Conservation (phyloP, 2,888 invertebrate genomes). For the Drosophila birchii region DNA sequence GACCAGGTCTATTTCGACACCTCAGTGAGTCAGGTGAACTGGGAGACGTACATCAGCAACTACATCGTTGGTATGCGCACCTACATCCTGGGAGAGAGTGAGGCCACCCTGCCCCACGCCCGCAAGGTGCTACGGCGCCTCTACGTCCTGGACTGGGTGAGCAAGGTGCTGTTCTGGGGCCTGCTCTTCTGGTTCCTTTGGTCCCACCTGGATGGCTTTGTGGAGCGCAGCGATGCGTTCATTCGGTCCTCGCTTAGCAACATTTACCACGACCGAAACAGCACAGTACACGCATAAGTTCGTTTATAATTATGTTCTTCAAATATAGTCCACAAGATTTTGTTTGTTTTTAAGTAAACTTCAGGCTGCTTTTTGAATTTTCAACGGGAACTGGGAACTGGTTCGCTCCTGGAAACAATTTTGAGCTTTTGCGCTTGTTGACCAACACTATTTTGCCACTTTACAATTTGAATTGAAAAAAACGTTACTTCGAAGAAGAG, state of each 20-base stretch:
- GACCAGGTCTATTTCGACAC: constrained; percentile 88
- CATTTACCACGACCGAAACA: constrained; percentile 64
- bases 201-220: constrained; percentile 80
- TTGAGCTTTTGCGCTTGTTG: not conserved
- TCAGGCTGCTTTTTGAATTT: not conserved
- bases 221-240: constrained; percentile 75
- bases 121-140: constrained; percentile 83
- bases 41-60: constrained; percentile 88
- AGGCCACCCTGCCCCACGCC: constrained; percentile 90
- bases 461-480: not conserved
- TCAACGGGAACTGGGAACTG: not conserved
- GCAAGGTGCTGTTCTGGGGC: constrained; percentile 74
- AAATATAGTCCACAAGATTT: constrained; percentile 39
- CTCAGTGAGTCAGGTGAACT: constrained; percentile 86
- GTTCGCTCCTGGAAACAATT: not conserved
- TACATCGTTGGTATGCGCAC: constrained; percentile 94
- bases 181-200: constrained; percentile 83
- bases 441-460: not conserved
- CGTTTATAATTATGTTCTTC: constrained; percentile 26
- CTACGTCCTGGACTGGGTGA: constrained; percentile 86
- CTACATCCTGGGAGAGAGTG: constrained; percentile 93
- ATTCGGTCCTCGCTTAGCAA: constrained; percentile 63
- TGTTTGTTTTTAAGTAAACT: constrained; percentile 30
- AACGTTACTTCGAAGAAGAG: not conserved
- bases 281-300: constrained; percentile 56